These are phyloP conservation scores for Cuculus canorus DNA, from an alignment of 2,797 vertebrate genomes.

Conservation along the genomic window DNA sequence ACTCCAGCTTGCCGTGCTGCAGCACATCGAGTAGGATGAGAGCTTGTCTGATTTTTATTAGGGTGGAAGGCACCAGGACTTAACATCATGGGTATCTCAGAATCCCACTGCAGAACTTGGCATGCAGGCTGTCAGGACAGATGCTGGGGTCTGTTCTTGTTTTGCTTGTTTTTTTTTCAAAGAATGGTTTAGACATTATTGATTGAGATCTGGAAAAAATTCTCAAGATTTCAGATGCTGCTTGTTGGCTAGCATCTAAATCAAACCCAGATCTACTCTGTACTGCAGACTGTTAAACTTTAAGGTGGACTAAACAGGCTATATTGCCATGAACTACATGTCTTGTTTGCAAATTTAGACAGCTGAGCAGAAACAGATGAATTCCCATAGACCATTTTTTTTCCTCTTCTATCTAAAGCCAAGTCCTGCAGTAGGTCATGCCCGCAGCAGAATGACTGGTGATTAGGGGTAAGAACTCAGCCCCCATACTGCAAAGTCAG, in stretches of 20 bases:
- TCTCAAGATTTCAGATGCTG: neutral
- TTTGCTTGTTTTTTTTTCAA: neutral
- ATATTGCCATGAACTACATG: neutral
- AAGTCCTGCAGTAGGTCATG: neutral
- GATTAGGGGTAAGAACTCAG: neutral
- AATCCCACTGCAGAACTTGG: neutral
- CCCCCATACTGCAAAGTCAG: neutral
- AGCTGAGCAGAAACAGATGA: neutral
- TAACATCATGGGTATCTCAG: neutral
- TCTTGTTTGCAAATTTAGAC: neutral
- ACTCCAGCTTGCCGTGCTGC: too few species aligned
- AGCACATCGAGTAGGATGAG: too few species aligned
- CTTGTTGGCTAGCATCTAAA: neutral
- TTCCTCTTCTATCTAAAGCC: neutral
- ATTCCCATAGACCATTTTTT: neutral
- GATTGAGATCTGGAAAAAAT: neutral
- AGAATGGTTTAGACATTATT: neutral
- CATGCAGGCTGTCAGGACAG: neutral
- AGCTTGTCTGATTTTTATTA: neutral
- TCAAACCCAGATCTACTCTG: neutral
- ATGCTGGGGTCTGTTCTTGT: neutral
- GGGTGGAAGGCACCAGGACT: neutral
- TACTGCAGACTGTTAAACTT: neutral
- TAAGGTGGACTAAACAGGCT: neutral
- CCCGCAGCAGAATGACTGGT: neutral